Percentiles rank a stretch among this genome's conserved stretches.
These are phyloP conservation scores for Cantharis nigra DNA, from an alignment of 2,888 invertebrate species.

Conservation along the genomic window DNA sequence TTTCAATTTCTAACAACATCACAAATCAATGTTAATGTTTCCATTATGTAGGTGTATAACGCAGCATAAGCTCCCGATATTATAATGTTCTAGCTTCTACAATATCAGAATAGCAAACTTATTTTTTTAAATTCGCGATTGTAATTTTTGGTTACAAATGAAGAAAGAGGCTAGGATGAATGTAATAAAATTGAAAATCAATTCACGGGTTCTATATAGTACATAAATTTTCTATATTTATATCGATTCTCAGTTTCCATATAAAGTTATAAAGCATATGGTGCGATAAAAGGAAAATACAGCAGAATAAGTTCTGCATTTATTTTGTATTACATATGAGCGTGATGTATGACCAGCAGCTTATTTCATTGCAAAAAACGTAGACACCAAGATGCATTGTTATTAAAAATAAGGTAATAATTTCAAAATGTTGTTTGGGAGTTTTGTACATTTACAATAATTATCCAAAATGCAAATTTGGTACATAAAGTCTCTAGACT, in stretches of 20 bases:
- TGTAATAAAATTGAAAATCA: conserved; percentile 1
- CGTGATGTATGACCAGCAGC: conserved; percentile 32
- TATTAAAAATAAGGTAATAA: conserved; percentile 7
- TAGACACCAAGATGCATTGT: conserved; percentile 19
- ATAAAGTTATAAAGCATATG: conserved; percentile 31
- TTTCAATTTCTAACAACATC: not conserved
- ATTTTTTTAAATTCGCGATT: no score
- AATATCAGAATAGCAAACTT: not conserved
- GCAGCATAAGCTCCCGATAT: not conserved
- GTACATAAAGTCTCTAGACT: conserved; percentile 17
- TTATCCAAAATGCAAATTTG: conserved; percentile 4
- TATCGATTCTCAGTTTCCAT: conserved; percentile 29
- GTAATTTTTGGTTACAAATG: no score
- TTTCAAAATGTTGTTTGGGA: not conserved
- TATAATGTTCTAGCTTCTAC: not conserved
- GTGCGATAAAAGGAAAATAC: conserved; percentile 34
- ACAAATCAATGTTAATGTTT: not conserved
- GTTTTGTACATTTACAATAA: conserved; percentile 5
- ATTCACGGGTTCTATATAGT: conserved; percentile 5
- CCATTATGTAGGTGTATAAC: not conserved
- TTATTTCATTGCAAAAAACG: conserved; percentile 26
- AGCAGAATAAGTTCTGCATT: conserved; percentile 34
- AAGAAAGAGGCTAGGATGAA: not conserved
- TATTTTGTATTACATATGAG: conserved; percentile 35
- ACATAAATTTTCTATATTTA: conserved; percentile 21